Percentiles rank a stretch among this genome's conserved stretches.
These are phyloP conservation scores for Tangara arthus DNA, from an alignment of 2,797 vertebrate species.

Conservation along the genomic window DNA sequence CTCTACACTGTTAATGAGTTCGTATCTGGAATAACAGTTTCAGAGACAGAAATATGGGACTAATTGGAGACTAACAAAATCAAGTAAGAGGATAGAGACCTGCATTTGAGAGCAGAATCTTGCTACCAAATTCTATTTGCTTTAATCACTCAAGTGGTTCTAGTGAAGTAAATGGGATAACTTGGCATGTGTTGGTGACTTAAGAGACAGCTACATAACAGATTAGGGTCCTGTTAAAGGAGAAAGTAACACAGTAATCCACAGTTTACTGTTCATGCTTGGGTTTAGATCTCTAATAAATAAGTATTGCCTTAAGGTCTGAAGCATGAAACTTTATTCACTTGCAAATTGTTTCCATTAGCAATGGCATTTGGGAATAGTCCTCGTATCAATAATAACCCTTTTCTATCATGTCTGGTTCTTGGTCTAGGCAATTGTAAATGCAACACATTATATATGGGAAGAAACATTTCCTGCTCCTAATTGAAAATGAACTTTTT, in stretches of 20 bases:
- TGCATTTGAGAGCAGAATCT: not conserved
- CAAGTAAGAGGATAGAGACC: not conserved
- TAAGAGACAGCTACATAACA: not conserved
- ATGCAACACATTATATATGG: not conserved
- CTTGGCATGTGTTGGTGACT: not conserved
- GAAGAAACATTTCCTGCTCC: not conserved
- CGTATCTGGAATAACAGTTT: not conserved
- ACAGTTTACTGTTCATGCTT: not conserved
- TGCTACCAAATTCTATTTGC: not conserved
- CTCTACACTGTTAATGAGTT: not conserved
- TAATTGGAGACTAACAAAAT: not conserved
- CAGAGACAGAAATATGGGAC: not conserved
- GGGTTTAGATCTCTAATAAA: not conserved
- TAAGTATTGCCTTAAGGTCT: not conserved
- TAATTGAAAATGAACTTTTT: not conserved
- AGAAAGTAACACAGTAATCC: not conserved
- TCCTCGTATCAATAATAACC: not conserved
- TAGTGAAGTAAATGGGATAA: not conserved
- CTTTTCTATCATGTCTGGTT: not conserved
- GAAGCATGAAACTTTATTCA: not conserved
- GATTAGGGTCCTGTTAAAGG: not conserved
- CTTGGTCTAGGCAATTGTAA: fast-evolving
- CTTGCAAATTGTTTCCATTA: not conserved
- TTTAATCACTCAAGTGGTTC: not conserved
- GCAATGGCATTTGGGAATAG: not conserved